Conservation (phyloP, 1,140 invertebrate genomes). For the Neomicropteryx cornuta region DNA sequence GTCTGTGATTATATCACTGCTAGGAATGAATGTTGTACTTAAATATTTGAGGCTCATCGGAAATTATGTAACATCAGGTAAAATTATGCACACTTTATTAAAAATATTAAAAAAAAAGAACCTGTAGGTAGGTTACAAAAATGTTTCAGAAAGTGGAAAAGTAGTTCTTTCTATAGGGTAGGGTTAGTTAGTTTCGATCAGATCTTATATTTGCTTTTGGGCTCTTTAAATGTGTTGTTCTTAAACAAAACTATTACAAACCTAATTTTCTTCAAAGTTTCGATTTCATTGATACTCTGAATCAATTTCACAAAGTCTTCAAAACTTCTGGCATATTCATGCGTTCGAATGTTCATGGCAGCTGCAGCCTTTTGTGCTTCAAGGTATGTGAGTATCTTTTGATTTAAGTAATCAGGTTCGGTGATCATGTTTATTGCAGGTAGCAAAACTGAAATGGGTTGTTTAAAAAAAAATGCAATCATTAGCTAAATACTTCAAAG, state of each 20-base stretch:
- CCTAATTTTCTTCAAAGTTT: conserved; percentile 72
- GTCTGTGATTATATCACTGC: too few relatives aligned
- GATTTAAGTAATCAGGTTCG: conserved; percentile 86
- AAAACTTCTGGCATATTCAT: conserved; percentile 80
- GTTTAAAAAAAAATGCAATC: conserved; percentile 5
- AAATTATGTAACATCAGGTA: too few relatives aligned
- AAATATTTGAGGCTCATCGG: too few relatives aligned
- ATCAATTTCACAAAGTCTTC: conserved; percentile 84
- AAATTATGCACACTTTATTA: too few relatives aligned
- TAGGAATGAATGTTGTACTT: too few relatives aligned
- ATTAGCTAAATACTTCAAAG: background rate
- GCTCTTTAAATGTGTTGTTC: too few relatives aligned
- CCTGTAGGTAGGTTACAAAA: too few relatives aligned
- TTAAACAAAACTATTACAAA: conserved; percentile 18
- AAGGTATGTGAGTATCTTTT: conserved; percentile 73
- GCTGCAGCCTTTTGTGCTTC: conserved; percentile 65
- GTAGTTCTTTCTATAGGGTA: too few relatives aligned
- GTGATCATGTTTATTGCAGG: conserved; percentile 74
- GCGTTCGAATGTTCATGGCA: conserved; percentile 68
- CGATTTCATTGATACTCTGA: conserved; percentile 66
- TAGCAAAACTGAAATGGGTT: conserved; percentile 58
- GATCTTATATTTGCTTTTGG: too few relatives aligned
- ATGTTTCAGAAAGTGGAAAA: too few relatives aligned
- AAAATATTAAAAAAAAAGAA: too few relatives aligned
- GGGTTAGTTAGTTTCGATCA: too few relatives aligned